Evolutionary conservation across 2,888 invertebrate species (phyloP), one percentile per base, ranked within the genome.

Genomic region (Pseudococcus jackbeardsleyi): DNA sequence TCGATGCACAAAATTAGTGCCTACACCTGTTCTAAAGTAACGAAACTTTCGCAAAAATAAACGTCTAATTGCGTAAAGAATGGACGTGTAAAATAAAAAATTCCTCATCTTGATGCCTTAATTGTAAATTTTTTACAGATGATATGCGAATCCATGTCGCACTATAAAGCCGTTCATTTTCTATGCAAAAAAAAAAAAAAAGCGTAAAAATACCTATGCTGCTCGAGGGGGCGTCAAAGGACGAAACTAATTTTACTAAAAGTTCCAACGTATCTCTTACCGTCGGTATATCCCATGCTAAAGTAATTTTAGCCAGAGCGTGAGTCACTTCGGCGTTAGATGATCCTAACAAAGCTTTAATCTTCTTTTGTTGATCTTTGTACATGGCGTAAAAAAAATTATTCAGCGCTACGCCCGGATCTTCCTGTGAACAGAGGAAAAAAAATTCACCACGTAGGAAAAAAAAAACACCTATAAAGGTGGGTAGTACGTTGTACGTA

Each of bases 361-460:
- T 86, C 33, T 59, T 86, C 46, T 68, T 59, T 19, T 68, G 64
- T 39, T 59, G 59, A 86, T 86, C 86, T 59, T 59, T 95, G 92
- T 98, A 97, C 85, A 98, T 93, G 4, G 97, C 96, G 92, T 98
- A 96, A 92, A 97, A 98, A 92, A 98, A 96, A 84, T 97, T 94
- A 92, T 98, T 97, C 89, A 97, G 96, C 0, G 96, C 97, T 3
- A 96, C 95, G 0, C 98, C 98, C 7, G 97, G 96, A 92, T 98
- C 97, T 91, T 97, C 97, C 98, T 98, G 92, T 50, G 93, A 26
- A 90, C 93, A 46, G 22, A 46, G 42, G 42, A 82, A 39, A 82
- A 64, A 64, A 64, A 64, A 22, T 11, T 64, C 22, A 59, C 26
- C 79, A 9, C 33, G 15, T 46, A 39, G 12, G 33, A 22, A 79